Conservation (phyloP, 2,113 vertebrate genomes). For the Myrmecophaga tridactyla region DNA sequence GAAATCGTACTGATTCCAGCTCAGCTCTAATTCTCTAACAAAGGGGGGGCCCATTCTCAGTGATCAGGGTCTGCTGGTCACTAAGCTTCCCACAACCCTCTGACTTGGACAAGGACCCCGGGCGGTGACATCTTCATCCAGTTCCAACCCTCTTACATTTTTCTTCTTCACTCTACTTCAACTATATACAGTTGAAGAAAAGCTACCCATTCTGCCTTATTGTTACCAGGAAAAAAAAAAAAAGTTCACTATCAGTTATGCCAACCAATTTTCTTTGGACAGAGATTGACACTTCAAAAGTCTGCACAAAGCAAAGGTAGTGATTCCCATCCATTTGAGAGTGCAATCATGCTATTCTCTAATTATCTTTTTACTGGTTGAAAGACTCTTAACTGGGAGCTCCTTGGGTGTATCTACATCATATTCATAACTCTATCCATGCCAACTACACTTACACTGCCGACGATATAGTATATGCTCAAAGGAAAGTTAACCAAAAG, state of each 20-base stretch:
- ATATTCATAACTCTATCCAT: background rate
- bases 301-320: background rate
- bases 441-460: background rate
- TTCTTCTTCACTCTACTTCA: background rate
- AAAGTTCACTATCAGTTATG: background rate
- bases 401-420: background rate
- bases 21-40: background rate
- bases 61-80: background rate
- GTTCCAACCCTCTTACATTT: background rate
- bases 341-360: background rate
- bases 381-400: background rate
- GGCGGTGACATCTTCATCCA: background rate
- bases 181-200: background rate
- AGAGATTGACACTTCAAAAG: background rate
- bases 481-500: background rate
- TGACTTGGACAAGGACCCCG: background rate
- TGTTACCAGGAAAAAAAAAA: background rate
- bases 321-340: background rate
- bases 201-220: background rate
- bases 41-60: background rate
- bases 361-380: background rate
- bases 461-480: background rate
- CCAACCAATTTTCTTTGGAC: background rate
- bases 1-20: background rate
- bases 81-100: background rate